Conservation (phyloP, 2,888 invertebrate species). For the Venusia cambrica region DNA sequence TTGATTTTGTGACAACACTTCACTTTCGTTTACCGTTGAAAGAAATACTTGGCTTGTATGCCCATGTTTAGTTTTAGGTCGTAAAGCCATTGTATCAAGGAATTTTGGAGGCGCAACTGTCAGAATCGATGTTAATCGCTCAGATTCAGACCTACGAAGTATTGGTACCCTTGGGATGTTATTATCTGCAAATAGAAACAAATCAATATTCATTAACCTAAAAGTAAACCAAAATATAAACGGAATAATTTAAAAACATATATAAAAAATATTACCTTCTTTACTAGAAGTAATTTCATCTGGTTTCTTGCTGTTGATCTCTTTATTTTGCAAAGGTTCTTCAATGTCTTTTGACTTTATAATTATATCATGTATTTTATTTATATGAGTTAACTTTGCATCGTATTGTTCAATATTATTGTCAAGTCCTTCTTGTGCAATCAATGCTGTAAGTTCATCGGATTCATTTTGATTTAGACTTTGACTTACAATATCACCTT, state of each 20-base stretch:
- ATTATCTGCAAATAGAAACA: too few relatives aligned
- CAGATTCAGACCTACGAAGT: conserved; percentile 73
- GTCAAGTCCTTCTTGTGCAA: conserved; percentile 38
- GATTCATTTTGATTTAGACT: conserved; percentile 44
- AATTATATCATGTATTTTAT: conserved; percentile 32
- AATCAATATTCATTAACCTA: too few relatives aligned
- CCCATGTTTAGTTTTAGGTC: conserved; percentile 82
- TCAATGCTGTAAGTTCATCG: conserved; percentile 42
- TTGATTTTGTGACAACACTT: conserved; percentile 36
- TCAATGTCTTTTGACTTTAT: conserved; percentile 37
- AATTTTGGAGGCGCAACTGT: conserved; percentile 82
- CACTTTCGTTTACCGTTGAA: conserved; percentile 60
- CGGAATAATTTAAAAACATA: not conserved
- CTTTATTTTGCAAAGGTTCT: conserved; percentile 20
- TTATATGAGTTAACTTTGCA: conserved; percentile 25
- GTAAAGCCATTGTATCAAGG: conserved; percentile 91
- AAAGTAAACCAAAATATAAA: not conserved
- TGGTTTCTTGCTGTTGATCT: conserved; percentile 19
- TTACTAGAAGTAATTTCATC: conserved; percentile 23
- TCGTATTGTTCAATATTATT: conserved; percentile 38
- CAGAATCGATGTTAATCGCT: conserved; percentile 57
- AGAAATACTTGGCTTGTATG: conserved; percentile 84
- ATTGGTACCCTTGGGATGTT: conserved; percentile 64
- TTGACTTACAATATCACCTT: conserved; percentile 68
- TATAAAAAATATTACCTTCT: conserved; percentile 37